Evolutionary conservation across 2,797 vertebrate species (phyloP), one percentile per base, ranked within the genome.

Genomic region (Lacerta viridis): DNA sequence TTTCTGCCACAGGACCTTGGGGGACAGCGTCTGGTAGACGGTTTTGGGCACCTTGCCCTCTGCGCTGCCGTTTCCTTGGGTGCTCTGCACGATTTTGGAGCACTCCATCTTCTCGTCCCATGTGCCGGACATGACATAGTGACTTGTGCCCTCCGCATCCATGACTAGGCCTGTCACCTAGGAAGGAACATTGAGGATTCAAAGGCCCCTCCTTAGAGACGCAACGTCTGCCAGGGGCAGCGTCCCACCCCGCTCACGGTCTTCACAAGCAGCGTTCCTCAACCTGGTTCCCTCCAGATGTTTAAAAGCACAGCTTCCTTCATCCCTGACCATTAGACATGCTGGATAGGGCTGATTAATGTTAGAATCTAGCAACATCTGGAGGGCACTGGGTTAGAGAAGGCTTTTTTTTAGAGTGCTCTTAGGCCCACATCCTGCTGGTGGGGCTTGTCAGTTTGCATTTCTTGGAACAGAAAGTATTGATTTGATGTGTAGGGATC

Each of bases 21-120:
- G 95, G 0, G 97, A 94, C 89, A 98, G 94, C 0, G 97, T 97
- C 95, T 98, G 97, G 95, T 98, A 98, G 43, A 98, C 96, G 0
- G 96, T 98, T 94, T 97, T 98, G 84, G 97, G 97, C 88, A 97
- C 97, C 88, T 97, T 97, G 83, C 97, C 97, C 11, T 98, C 97
- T 0, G 39, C 87, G 94, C 94, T 94, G 86, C 92, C 94, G 93
- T 95, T 95, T 84, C 96, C 96, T 0, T 96, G 93, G 93, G 96
- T 96, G 93, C 97, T 97, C 2, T 98, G 97, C n/a, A 97, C 64
- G 0, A 98, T 92, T 93, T 97, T 98, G 83, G 97, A 94, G 78
- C 95, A 97, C 76, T 98, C 97, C 96, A 98, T 97, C 95, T 97
- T 97, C 84, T 98, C 97, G 0, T 98, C 97, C 97, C 97, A 98